Percentiles rank a stretch among this genome's conserved stretches.
These are phyloP conservation scores for Drosophila busckii DNA, from an alignment of 1,140 invertebrate genomes.

Conservation along the genomic window DNA sequence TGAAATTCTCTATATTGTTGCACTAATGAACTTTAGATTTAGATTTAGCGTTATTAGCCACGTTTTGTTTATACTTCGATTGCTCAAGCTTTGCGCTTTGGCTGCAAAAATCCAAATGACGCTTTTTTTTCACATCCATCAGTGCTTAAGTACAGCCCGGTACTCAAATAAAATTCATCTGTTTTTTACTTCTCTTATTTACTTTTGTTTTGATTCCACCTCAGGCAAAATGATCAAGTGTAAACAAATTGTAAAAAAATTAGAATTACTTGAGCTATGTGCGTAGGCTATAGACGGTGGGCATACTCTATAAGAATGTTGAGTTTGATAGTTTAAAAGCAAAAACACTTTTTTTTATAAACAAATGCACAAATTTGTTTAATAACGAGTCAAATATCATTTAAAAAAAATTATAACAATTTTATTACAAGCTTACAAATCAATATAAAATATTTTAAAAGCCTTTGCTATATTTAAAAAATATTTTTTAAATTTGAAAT, in stretches of 20 bases:
- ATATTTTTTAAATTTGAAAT: no score
- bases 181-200: no score
- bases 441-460: no score
- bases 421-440: no score
- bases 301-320: no score
- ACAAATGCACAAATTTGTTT: no score
- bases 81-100: slow-evolving; percentile 31
- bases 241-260: slow-evolving; percentile 19
- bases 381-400: no score
- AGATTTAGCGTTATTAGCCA: slow-evolving; percentile 16
- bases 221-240: slow-evolving; percentile 12
- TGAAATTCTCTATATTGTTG: slow-evolving; percentile 14
- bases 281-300: no score
- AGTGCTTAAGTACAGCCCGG: slow-evolving; percentile 20
- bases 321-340: no score
- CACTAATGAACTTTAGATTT: slow-evolving; percentile 24
- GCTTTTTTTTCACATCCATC: slow-evolving; percentile 32
- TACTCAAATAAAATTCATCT: neutral
- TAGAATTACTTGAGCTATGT: neutral
- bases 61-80: slow-evolving; percentile 19
- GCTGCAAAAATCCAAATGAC: slow-evolving; percentile 47
- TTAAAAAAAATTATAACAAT: no score
- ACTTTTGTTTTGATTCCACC: slow-evolving; percentile 7
- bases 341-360: no score
- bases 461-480: no score